These are phyloP conservation scores for Endotricha flammealis DNA, from an alignment of 2,888 invertebrate species.

Conservation along the genomic window DNA sequence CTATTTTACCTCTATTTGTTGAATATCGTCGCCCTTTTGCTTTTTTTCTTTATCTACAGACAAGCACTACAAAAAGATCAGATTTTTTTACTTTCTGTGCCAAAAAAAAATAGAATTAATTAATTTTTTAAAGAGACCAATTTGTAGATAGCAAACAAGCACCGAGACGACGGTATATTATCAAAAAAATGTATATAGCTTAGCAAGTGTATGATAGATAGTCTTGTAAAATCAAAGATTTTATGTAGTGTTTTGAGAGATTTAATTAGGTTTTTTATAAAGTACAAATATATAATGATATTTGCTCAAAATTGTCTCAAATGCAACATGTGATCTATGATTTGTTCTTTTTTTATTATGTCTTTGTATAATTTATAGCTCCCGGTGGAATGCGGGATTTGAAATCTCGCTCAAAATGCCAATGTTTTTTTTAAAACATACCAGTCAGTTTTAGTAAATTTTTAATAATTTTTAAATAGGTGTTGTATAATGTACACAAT, in stretches of 20 bases:
- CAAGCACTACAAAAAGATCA: too few species aligned
- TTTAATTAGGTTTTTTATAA: too few species aligned
- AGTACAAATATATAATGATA: not conserved
- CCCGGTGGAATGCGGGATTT: constrained; percentile 42
- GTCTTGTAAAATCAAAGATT: too few species aligned
- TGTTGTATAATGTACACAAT: constrained; percentile 28
- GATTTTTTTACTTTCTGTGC: too few species aligned
- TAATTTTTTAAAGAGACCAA: too few species aligned
- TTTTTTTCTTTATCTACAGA: too few species aligned
- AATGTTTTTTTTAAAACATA: constrained; percentile 42
- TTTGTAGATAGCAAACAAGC: too few species aligned
- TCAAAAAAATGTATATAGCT: constrained; percentile 7
- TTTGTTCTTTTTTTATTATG: constrained; percentile 7
- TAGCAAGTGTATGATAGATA: constrained; percentile 5
- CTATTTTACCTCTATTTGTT: too few species aligned
- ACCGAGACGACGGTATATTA: too few species aligned
- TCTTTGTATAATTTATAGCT: constrained; percentile 33
- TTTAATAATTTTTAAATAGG: constrained; percentile 35
- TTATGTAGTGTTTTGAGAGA: too few species aligned
- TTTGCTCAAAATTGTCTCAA: constrained; percentile 2
- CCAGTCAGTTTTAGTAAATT: constrained; percentile 58
- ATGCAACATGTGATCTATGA: not conserved
- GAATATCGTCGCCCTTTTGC: too few species aligned
- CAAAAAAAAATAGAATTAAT: too few species aligned
- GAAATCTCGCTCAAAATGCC: constrained; percentile 30